These are phyloP conservation scores for Yponomeuta malinellus DNA, from an alignment of 2,888 invertebrate genomes.

Conservation along the genomic window DNA sequence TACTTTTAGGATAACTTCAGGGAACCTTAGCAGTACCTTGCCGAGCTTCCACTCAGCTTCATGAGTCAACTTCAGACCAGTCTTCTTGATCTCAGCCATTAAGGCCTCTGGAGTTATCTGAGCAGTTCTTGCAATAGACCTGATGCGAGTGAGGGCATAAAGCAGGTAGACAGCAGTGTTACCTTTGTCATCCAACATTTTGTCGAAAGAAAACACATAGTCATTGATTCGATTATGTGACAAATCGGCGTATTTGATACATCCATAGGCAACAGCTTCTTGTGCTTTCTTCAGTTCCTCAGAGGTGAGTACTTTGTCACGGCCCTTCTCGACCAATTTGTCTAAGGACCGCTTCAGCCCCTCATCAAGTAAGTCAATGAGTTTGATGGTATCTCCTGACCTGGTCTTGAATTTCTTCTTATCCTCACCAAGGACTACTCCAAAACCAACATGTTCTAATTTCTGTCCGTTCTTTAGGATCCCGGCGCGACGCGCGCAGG, in stretches of 20 bases:
- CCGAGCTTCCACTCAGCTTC: conserved; percentile 96
- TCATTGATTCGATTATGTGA: conserved; percentile 95
- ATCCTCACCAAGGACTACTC: conserved; percentile 98
- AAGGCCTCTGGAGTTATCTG: conserved; percentile 79
- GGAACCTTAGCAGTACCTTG: conserved; percentile 89
- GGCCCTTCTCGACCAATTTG: conserved; percentile 90
- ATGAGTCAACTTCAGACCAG: conserved; percentile 83
- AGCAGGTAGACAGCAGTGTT: conserved; percentile 98
- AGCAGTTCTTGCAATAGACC: conserved; percentile 90
- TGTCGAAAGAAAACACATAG: conserved; percentile 98
- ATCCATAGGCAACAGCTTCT: conserved; percentile 96
- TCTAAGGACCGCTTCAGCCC: conserved; percentile 88
- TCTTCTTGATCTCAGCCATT: conserved; percentile 74
- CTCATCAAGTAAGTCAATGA: conserved; percentile 93
- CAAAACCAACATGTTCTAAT: conserved; percentile 95
- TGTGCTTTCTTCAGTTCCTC: conserved; percentile 90
- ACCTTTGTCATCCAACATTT: conserved; percentile 99
- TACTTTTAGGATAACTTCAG: conserved; percentile 89
- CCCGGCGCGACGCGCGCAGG: conserved; percentile 86
- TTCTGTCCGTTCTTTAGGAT: conserved; percentile 79
- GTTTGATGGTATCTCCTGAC: conserved; percentile 95
- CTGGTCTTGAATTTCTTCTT: conserved; percentile 99
- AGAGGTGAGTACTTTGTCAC: conserved; percentile 86
- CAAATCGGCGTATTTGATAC: conserved; percentile 98
- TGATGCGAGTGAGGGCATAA: conserved; percentile 95